phyloP scores from a whole-genome alignment of 2,113 vertebrate genomes.

The Planiliza haematocheilus region DNA sequence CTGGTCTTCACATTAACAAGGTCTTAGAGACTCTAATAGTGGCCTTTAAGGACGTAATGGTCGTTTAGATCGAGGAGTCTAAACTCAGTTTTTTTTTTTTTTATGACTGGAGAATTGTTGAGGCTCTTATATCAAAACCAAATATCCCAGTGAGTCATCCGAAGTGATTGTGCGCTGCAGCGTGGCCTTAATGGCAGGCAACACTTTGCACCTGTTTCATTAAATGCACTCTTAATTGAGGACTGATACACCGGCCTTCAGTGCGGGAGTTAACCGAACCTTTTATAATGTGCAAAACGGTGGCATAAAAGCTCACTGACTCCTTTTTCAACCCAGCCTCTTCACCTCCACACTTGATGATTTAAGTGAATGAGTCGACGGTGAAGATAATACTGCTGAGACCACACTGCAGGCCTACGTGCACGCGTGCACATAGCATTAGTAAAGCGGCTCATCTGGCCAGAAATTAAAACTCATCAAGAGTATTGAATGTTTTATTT shows the following conservation, averaged over 20 bases:
- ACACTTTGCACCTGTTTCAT: conserved; percentile 58
- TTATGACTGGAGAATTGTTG: conserved; percentile 27
- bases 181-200: conserved; percentile 27
- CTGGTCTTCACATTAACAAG: conserved; percentile 62
- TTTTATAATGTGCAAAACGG: conserved; percentile 30
- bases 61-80: conserved; percentile 25
- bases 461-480: not conserved
- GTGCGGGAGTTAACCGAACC: conserved; percentile 45
- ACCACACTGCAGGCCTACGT: not conserved
- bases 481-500: too few relatives aligned
- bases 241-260: conserved; percentile 36
- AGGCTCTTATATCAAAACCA: conserved; percentile 26
- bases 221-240: conserved; percentile 46
- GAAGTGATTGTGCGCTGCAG: conserved; percentile 23
- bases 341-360: not conserved
- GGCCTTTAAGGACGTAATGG: conserved; percentile 53
- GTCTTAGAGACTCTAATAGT: conserved; percentile 59
- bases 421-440: not conserved
- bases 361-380: not conserved
- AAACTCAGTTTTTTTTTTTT: conserved; percentile 26
- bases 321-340: conserved; percentile 4
- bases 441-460: too few relatives aligned
- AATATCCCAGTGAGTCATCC: conserved; percentile 52
- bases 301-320: conserved; percentile 15
- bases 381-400: not conserved